Base-by-base conservation (phyloP, 2,113 vertebrate species). In the Epinephelus cyanopodus region DNA sequence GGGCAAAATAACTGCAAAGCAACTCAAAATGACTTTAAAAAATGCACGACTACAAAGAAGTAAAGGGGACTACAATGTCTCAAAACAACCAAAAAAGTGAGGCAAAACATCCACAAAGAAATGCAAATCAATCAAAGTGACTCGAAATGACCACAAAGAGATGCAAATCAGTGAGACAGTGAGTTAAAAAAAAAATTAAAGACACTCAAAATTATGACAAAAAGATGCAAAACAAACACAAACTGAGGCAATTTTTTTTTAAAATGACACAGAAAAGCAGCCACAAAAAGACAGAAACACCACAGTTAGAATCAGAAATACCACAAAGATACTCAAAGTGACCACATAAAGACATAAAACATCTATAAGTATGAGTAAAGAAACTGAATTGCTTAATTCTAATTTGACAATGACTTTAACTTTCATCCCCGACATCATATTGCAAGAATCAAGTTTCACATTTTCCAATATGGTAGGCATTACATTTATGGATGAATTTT, bases 401-500 rank as follows among this genome's bases (percentile, higher is more conserved):
- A 17, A 65, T 42, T 39, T 64, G n/a, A 58, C 12, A 7, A 2
- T 5, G 56, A 37, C 2, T 39, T 69, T 48, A n/a, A 45, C 50
- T 18, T 65, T 27, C 4, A 65, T 25, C 25, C 13, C 21, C 23
- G 23, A 48, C 21, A 19, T 58, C 4, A 29, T 14, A 57, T 37
- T 54, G 45, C n/a, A 23, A 2, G 72, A 58, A 39, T 84, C 70
- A 19, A 33, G 57, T 75, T 79, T 71, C 63, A 56, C 50, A 19
- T 80, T 76, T 77, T 73, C 56, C 72, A 73, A 70, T 65, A 81
- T 23, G 53, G 56, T 33, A 37, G 52, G 29, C 50, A 74, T 65
- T 62, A 66, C 62, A 73, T 73, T 68, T 45, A 4, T 1, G 1
- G 2, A 78, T 85, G 1, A 58, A 77, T 89, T 33, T 73, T 85